These are phyloP conservation scores for Ahaetulla prasina DNA, from an alignment of 2,113 vertebrate species.

Conservation along the genomic window DNA sequence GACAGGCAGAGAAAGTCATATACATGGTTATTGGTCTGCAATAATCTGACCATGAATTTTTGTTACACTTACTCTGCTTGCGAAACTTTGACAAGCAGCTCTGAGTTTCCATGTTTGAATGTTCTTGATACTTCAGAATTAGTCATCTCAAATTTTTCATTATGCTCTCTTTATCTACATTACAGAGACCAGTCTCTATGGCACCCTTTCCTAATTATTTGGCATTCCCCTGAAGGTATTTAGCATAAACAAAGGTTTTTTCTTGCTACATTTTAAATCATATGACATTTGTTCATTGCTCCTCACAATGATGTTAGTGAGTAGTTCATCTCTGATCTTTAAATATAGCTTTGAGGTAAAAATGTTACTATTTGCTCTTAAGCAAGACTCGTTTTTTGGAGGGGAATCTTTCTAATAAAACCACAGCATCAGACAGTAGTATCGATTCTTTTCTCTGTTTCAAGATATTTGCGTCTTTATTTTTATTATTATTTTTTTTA, in stretches of 20 bases:
- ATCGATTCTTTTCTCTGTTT: background rate
- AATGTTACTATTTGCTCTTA: background rate
- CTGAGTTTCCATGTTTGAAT: constrained; percentile 25
- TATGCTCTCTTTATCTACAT: constrained; percentile 3
- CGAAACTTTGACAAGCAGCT: constrained; percentile 54
- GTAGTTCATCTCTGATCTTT: background rate
- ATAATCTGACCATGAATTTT: constrained; percentile 45
- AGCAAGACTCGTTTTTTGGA: background rate
- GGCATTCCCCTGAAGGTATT: constrained; percentile 11
- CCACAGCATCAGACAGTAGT: background rate
- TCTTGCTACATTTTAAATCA: background rate
- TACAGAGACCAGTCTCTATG: constrained; percentile 7
- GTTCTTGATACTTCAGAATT: constrained; percentile 44
- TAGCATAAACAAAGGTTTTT: constrained; percentile 2
- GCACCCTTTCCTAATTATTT: constrained; percentile 25
- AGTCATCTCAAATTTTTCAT: constrained; percentile 21
- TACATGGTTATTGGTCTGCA: constrained; percentile 35
- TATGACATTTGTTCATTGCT: background rate
- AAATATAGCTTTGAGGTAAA: background rate
- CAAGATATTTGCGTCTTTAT: background rate
- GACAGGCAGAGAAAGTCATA: background rate
- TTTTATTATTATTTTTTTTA: too few relatives aligned
- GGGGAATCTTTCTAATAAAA: background rate
- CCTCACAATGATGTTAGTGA: background rate
- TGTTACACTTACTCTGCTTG: constrained; percentile 39